Percentiles rank a stretch among this genome's conserved stretches.
These are phyloP conservation scores for Protaetia brevitarsis DNA, from an alignment of 1,140 invertebrate species.

Conservation along the genomic window DNA sequence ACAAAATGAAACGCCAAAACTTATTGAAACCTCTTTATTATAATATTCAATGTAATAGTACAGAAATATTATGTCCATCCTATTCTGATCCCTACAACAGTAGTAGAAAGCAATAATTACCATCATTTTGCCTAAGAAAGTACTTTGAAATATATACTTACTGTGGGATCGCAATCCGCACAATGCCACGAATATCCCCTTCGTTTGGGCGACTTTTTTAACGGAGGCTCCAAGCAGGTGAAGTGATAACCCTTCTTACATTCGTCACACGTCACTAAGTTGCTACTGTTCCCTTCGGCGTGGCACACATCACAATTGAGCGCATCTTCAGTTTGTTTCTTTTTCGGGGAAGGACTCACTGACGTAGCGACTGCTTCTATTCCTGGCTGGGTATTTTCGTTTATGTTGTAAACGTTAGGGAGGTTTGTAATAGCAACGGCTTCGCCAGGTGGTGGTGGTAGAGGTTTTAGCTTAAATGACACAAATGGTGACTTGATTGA, in stretches of 20 bases:
- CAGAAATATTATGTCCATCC: not conserved
- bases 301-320: slow-evolving; percentile 62
- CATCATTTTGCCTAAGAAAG: not conserved
- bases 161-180: slow-evolving; percentile 90
- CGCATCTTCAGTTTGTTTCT: slow-evolving; percentile 16
- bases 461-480: slow-evolving; percentile 67
- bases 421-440: slow-evolving; percentile 57
- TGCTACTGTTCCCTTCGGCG: slow-evolving; percentile 57
- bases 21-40: no score
- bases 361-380: not conserved
- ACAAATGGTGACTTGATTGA: not conserved
- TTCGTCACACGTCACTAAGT: slow-evolving; percentile 85
- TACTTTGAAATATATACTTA: slow-evolving; percentile 51
- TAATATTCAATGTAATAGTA: not conserved
- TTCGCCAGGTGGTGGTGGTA: slow-evolving; percentile 72
- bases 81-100: slow-evolving; percentile 26
- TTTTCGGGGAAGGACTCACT: not conserved
- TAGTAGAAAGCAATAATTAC: slow-evolving; percentile 11
- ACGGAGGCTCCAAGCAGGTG: slow-evolving; percentile 84
- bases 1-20: no score
- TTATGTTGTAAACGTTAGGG: slow-evolving; percentile 69
- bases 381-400: slow-evolving; percentile 63
- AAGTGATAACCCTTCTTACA: slow-evolving; percentile 90
- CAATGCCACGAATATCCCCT: slow-evolving; percentile 95
- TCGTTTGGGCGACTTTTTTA: slow-evolving; percentile 90